Conservation (phyloP, 2,113 vertebrate genomes). For the Phainopepla nitens region DNA sequence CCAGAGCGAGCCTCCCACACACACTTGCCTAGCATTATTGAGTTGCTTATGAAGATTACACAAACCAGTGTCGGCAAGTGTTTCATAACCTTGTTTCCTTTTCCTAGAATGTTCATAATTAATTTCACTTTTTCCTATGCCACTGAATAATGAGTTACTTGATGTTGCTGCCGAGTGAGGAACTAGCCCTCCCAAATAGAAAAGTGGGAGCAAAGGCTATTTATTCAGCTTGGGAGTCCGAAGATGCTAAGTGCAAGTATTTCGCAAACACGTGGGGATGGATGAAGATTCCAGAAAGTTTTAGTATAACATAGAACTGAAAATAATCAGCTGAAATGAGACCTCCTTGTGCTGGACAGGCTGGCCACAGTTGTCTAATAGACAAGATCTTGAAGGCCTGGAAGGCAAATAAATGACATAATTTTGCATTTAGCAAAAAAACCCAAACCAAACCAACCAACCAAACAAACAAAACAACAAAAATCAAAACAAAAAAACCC, state of each 20-base stretch:
- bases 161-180: background rate
- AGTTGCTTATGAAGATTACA: constrained; percentile 23
- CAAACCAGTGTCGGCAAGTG: constrained; percentile 25
- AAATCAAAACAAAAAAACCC: too few relatives aligned
- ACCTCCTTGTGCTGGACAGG: background rate
- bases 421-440: background rate
- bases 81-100: constrained; percentile 56
- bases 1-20: constrained; percentile 19
- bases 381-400: background rate
- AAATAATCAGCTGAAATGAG: background rate
- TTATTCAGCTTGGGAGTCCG: background rate
- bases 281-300: background rate
- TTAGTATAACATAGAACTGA: background rate
- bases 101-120: constrained; percentile 48
- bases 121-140: constrained; percentile 8
- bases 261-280: background rate
- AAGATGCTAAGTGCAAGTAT: background rate
- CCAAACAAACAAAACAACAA: too few relatives aligned
- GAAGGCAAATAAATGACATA: background rate
- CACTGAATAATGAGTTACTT: background rate
- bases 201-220: background rate
- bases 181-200: background rate
- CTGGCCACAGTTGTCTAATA: background rate
- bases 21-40: constrained; percentile 24
- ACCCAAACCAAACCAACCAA: too few relatives aligned